Evolutionary conservation across 2,797 vertebrate species (phyloP).

Genomic region (Kryptolebias ocellatus): DNA sequence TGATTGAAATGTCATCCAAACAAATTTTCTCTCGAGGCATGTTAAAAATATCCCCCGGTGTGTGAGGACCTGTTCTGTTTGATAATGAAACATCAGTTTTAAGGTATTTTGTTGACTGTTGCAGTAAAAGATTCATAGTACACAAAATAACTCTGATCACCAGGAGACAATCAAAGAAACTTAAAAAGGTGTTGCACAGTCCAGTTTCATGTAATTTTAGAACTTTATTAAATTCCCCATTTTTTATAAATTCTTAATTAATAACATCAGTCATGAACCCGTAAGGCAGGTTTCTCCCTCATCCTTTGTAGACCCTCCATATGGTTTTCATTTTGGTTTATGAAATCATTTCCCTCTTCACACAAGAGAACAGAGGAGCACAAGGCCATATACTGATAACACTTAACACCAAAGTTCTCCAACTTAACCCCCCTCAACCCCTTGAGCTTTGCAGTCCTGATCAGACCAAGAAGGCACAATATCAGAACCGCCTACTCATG

Average conservation of each 20-base stretch:
- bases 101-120: too few species aligned
- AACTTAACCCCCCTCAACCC: conserved; percentile 7
- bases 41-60: too few species aligned
- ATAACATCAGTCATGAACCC: conserved; percentile 16
- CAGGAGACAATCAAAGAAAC: neutral
- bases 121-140: too few species aligned
- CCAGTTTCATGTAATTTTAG: neutral
- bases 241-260: neutral
- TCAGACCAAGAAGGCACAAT: conserved; percentile 4
- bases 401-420: conserved; percentile 34
- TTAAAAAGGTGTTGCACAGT: neutral
- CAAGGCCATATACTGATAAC: conserved; percentile 49
- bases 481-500: conserved; percentile 28
- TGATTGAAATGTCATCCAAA: too few species aligned
- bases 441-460: conserved; percentile 22
- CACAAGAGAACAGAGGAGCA: conserved; percentile 31
- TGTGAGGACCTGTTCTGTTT: too few species aligned
- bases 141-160: neutral
- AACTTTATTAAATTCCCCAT: neutral
- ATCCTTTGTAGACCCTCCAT: conserved; percentile 44
- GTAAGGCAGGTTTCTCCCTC: conserved; percentile 18
- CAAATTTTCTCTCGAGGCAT: too few species aligned
- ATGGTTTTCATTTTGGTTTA: conserved; percentile 68
- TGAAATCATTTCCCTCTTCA: conserved; percentile 57
- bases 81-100: too few species aligned